Conservation (phyloP, 2,113 vertebrate genomes). For the Furnarius figulus region DNA sequence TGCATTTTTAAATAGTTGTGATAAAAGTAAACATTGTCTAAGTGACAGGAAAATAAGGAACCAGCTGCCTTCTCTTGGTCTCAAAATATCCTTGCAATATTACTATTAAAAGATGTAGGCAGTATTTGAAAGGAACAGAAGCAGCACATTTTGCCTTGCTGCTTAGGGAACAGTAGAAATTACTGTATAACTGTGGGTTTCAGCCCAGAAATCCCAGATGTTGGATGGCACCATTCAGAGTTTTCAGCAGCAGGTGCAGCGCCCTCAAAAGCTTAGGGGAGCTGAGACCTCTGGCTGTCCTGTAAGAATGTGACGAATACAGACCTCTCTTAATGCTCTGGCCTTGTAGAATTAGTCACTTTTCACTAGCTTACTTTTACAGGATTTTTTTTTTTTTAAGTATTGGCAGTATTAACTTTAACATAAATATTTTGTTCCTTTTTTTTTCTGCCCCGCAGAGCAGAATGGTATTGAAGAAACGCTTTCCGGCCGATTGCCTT, state of each 20-base stretch:
- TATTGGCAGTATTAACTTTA: slow-evolving; percentile 2
- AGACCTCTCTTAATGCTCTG: background rate
- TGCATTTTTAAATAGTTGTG: background rate
- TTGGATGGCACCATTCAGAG: background rate
- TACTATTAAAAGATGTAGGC: background rate
- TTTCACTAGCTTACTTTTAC: background rate
- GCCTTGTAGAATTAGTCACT: background rate
- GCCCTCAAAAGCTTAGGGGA: background rate
- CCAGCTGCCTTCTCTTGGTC: background rate
- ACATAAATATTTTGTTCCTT: slow-evolving; percentile 55
- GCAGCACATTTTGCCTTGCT: background rate
- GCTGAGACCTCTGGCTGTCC: background rate
- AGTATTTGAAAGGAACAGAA: background rate
- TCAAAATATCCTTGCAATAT: background rate
- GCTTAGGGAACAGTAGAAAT: background rate
- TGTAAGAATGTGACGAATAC: background rate
- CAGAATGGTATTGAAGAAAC: slow-evolving; percentile 83
- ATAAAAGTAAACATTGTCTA: background rate
- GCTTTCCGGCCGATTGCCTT: slow-evolving; percentile 70
- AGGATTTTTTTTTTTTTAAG: background rate
- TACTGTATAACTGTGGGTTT: background rate
- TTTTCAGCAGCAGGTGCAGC: background rate
- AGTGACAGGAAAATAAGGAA: background rate
- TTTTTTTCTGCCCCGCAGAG: slow-evolving; percentile 71
- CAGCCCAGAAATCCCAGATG: background rate